Evolutionary conservation across 2,797 vertebrate genomes (phyloP), one percentile per base, ranked within the genome.

Genomic region (Acrossocheilus fasciatus): DNA sequence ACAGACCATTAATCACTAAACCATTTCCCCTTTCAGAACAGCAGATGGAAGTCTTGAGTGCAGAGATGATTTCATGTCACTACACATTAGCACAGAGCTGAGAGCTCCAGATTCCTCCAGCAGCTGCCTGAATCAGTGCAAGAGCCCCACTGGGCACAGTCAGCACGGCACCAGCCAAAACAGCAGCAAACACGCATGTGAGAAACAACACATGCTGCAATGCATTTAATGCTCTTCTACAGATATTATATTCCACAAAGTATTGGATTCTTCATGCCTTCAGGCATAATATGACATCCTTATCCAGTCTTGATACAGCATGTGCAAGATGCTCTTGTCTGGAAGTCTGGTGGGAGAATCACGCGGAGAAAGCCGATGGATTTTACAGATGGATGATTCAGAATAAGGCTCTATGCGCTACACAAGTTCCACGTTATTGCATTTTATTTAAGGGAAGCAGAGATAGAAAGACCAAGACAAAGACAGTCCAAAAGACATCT

Each of bases 31-130:
- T 45, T 81, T 89, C 72, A 12, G 39, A 88, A 91, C 90, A 90
- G 92, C 92, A 94, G 91, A 94, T 92, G 91, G 91, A 85, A 83
- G 87, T 86, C 26, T 54, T 89, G 93, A 91, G 92, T 74, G 90
- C 74, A 88, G 86, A 90, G 84, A 90, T 68, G 84, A 87, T 84
- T 90, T 80, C 87, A 91, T 92, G 93, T 94, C 92, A 92, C 90
- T 92, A 90, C 89, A 85, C 89, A 94, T 94, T 93, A 93, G 88
- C 59, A 91, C 91, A 90, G 82, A 73, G 36, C 72, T 6, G 89
- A 92, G 89, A 89, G 89, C 86, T 89, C 80, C 74, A 45, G n/a
- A 70, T 73, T 57, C 26, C 74, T 41, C 34, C 30, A 26, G 68
- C 83, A 92, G 90, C 90, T 84, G 91, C 92, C 91, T 92, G 89